These are phyloP conservation scores for Lycodopsis pacificus DNA, from an alignment of 2,797 vertebrate species.

Conservation along the genomic window DNA sequence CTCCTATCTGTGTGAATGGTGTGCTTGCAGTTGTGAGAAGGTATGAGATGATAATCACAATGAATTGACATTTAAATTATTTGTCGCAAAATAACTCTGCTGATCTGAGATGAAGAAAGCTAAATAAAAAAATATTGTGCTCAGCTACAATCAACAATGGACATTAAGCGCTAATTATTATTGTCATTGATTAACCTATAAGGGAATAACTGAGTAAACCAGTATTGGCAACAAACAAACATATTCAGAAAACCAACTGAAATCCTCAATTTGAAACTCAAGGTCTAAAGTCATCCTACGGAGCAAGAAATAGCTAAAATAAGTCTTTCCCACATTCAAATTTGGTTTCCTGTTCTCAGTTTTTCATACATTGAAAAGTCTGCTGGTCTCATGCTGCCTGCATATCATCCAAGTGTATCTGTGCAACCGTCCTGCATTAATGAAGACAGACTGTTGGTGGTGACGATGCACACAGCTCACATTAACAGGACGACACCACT, in stretches of 20 bases:
- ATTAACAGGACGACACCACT: slow-evolving; percentile 46
- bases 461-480: slow-evolving; percentile 38
- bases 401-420: neutral
- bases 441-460: slow-evolving; percentile 57
- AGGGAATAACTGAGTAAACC: neutral
- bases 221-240: neutral
- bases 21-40: neutral
- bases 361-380: slow-evolving; percentile 1
- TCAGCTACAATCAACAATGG: neutral
- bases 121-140: neutral
- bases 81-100: neutral
- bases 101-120: neutral
- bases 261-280: neutral
- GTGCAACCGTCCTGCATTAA: slow-evolving; percentile 42
- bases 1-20: neutral
- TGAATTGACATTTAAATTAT: neutral
- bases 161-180: neutral
- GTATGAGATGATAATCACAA: neutral
- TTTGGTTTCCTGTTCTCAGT: neutral
- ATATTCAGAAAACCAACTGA: neutral
- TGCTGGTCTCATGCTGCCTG: neutral
- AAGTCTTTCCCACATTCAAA: neutral
- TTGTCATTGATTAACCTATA: neutral
- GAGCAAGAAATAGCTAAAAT: neutral
- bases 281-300: neutral